Conservation (phyloP, 2,113 vertebrate species). For the cattle (Bos taurus) region DNA sequence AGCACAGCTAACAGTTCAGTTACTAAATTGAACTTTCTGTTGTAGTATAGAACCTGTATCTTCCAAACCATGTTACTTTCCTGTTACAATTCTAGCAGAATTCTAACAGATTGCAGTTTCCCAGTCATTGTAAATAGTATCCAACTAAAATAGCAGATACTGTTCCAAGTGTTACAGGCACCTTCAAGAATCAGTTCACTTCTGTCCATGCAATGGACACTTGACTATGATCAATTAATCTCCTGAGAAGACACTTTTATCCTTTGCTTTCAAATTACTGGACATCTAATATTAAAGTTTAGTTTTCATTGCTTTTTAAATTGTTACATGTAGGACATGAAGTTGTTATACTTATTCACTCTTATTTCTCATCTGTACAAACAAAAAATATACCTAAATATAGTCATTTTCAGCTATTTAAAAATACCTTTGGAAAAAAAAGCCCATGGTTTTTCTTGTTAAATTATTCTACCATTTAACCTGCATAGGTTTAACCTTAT, state of each 20-base stretch:
- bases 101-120: neutral
- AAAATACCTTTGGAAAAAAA: neutral
- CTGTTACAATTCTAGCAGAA: neutral
- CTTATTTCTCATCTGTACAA: neutral
- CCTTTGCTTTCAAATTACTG: neutral
- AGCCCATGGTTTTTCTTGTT: neutral
- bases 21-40: neutral
- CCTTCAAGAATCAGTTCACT: neutral
- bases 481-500: neutral
- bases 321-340: neutral
- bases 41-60: neutral
- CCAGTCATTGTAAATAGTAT: neutral
- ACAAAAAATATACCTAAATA: neutral
- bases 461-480: neutral
- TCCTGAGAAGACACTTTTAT: neutral
- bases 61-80: neutral
- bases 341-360: neutral
- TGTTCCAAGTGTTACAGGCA: neutral
- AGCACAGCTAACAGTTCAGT: neutral
- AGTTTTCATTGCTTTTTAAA: neutral
- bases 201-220: neutral
- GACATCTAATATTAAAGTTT: neutral
- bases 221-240: neutral
- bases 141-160: neutral
- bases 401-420: neutral